Base-by-base conservation (phyloP, 2,113 vertebrate species). In the Callochromis pleurospilus region DNA sequence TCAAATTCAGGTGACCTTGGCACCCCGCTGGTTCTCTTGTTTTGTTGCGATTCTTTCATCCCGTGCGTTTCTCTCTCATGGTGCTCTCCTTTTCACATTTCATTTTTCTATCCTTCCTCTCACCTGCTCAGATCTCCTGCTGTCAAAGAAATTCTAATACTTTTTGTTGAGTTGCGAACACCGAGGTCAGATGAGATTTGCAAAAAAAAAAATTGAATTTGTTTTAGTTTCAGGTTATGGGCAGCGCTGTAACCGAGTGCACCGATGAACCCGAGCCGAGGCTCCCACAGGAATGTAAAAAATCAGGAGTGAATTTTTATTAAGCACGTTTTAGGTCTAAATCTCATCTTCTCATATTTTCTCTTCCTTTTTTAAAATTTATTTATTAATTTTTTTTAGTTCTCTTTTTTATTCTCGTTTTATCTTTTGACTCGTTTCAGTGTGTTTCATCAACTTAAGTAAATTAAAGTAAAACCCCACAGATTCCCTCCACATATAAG, bases 21-120 rank as follows among this genome's bases (percentile, higher is more conserved):
- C 92, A 10, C 83, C 93, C 93, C 2, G 82, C 91, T 90, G 93
- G 82, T 81, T 86, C 90, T 40, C 91, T 91, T 93, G 91, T 94
- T 95, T 93, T 93, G 86, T 90, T 89, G 87, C 29, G 1, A 65
- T 84, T 91, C 90, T 93, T 93, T 93, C 82, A 93, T 94, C 91
- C 90, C 31, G 2, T 49, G 80, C 14, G 24, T 82, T 89, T 85
- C 84, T 75, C 77, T 84, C 86, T 84, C 81, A 14, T 33, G 31
- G 45, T 4, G 36, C 65, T 58, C 83, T 86, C 53, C 60, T 70
- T 89, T 84, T 90, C 79, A 89, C 21, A 84, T 88, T 84, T 60
- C 81, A 79, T 83, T 56, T 56, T 79, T 49, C 36, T 26, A n/a
- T 85, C 90, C 80, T 62, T 87, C 84, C 56, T 65, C 81, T 87